Base-by-base conservation (phyloP, 1,140 invertebrate genomes). In the Octopus bimaculoides region DNA sequence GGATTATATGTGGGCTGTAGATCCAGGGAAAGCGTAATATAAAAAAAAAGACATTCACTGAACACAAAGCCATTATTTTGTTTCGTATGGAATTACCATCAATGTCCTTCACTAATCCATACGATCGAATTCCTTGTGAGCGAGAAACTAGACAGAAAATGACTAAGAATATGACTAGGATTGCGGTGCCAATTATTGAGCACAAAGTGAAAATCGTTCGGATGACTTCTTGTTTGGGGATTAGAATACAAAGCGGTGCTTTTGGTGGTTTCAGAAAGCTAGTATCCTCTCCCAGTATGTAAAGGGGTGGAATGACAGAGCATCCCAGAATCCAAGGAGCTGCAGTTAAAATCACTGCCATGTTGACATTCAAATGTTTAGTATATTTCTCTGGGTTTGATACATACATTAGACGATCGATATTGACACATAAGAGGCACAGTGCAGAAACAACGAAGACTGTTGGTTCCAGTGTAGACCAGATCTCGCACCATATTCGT, bases 361-460 rank as follows among this genome's bases (percentile, higher is more conserved):
- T 14, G 14, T 53, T 75, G n/a, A 75, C 52, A 12, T 75, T n/a
- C 74, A 75, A 52, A 14, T 52, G 7, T 53, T 75, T 52, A 12
- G 26, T 17, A 41, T 75, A 75, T 75, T 53, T 52, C 52, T 75
- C 74, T 17, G 74, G 74, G 20, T 75, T 75, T 6, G 52, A 17
- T n/a, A 75, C 74, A 41, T 75, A 75, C 20, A 75, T 52, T 5
- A 75, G 26, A 41, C 74, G 74, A 17, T 75, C 74, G 26, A 75
- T 53, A 17, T 75, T 75, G 52, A 75, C 41, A 9, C 6, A 52
- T 5, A 75, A 75, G 5, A 75, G 20, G 17, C 41, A 75, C 8
- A 75, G 41, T 6, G 74, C 52, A 9, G 74, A 75, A 12, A 75
- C 41, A 9, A 75, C 41, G 41, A 75, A 53, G 41, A 75, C 14